phyloP scores from a whole-genome alignment of 2,113 vertebrate species.

The Lycocorax pyrrhopterus region DNA sequence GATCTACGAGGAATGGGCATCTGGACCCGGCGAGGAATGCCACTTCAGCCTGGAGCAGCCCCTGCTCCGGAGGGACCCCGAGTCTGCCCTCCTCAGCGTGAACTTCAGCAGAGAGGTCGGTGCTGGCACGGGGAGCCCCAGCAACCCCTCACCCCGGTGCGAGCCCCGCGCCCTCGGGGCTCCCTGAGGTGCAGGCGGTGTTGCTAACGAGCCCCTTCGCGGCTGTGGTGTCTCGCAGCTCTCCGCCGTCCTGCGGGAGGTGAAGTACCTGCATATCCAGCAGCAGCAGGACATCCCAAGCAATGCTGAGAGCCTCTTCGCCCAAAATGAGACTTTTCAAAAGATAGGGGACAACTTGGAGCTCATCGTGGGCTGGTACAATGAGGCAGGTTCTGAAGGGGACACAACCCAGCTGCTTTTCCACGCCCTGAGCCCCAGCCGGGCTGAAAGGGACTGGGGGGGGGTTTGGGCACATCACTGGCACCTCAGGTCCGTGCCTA shows the following conservation, averaged over 20 bases:
- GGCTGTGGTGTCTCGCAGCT: constrained; percentile 35
- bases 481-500: background rate
- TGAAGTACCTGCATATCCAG: constrained; percentile 77
- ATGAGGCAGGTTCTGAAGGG: constrained; percentile 62
- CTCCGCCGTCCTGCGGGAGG: constrained; percentile 69
- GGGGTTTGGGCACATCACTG: fast-evolving
- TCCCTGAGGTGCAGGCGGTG: fast-evolving
- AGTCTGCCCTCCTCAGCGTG: constrained; percentile 52
- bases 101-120: constrained; percentile 76
- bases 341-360: constrained; percentile 72
- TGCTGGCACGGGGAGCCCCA: fast-evolving
- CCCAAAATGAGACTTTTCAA: constrained; percentile 67
- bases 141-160: fast-evolving
- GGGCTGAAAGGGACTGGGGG: background rate
- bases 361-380: constrained; percentile 79
- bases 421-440: background rate
- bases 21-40: constrained; percentile 57
- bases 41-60: constrained; percentile 75
- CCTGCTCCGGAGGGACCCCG: constrained; percentile 46
- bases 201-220: background rate
- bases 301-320: constrained; percentile 58
- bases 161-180: fast-evolving
- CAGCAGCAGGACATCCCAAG: constrained; percentile 56
- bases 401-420: background rate
- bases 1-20: constrained; percentile 62